phyloP scores from a whole-genome alignment of 1,140 invertebrate genomes.

The Drosophila azteca region DNA sequence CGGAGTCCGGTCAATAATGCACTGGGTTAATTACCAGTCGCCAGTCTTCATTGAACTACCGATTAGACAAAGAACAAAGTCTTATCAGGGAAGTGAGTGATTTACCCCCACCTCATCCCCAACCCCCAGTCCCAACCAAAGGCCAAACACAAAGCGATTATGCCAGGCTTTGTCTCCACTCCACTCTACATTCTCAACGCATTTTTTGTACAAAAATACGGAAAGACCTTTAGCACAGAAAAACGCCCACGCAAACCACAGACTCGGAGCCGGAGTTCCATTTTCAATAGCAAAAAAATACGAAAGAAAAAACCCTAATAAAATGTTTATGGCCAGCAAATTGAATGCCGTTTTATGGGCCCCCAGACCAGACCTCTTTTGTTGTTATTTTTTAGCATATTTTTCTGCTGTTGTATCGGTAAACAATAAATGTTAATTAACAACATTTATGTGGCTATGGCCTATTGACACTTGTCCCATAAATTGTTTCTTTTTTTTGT shows the following conservation, averaged over 20 bases:
- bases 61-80: conserved; percentile 46
- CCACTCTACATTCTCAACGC: too few species aligned
- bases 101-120: not conserved
- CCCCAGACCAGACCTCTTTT: conserved; percentile 13
- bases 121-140: too few species aligned
- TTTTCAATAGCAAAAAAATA: conserved; percentile 41
- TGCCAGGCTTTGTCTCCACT: conserved; percentile 19
- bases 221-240: conserved; percentile 15
- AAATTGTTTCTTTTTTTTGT: too few species aligned
- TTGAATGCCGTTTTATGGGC: conserved; percentile 64
- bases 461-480: conserved; percentile 68
- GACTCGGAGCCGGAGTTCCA: conserved; percentile 13
- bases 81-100: conserved; percentile 41
- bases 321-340: conserved; percentile 68
- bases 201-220: not conserved
- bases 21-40: conserved; percentile 77
- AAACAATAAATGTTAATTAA: conserved; percentile 82
- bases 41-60: conserved; percentile 53
- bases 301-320: conserved; percentile 38
- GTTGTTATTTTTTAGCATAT: conserved; percentile 20
- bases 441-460: conserved; percentile 67
- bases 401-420: conserved; percentile 48
- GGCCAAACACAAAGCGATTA: conserved; percentile 9
- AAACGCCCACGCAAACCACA: conserved; percentile 23
- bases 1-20: conserved; percentile 68